Percentiles rank a stretch among this genome's conserved stretches.
Conservation (phyloP, 2,888 invertebrate species). For the Eilema depressum region DNA sequence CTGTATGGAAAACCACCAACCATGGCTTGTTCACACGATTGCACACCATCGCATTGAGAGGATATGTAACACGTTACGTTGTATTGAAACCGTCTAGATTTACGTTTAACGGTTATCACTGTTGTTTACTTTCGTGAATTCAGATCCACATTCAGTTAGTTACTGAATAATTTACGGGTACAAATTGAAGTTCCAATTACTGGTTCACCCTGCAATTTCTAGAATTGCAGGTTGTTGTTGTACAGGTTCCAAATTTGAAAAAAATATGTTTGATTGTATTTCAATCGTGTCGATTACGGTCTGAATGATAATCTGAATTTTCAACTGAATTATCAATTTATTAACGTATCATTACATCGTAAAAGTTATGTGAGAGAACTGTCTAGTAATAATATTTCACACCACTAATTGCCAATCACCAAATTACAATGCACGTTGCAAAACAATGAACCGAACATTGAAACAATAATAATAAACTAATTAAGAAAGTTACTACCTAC, state of each 20-base stretch:
- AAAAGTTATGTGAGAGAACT: neutral
- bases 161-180: slow-evolving; percentile 9
- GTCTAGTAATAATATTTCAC: neutral
- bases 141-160: neutral
- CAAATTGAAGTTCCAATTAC: neutral
- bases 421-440: neutral
- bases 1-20: slow-evolving; percentile 72
- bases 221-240: no score
- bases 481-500: neutral
- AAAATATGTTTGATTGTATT: no score
- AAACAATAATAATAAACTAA: neutral
- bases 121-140: slow-evolving; percentile 17
- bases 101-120: slow-evolving; percentile 19
- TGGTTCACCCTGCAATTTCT: neutral
- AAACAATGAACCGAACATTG: neutral
- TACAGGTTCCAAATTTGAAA: no score
- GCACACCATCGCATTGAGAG: slow-evolving; percentile 40
- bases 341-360: neutral
- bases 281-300: neutral
- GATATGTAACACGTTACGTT: slow-evolving; percentile 36
- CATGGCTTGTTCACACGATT: slow-evolving; percentile 66
- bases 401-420: neutral
- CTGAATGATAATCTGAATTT: neutral
- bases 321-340: no score
- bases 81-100: slow-evolving; percentile 40